Conservation (phyloP, 2,113 vertebrate genomes). For the Amblyopsis rosae region DNA sequence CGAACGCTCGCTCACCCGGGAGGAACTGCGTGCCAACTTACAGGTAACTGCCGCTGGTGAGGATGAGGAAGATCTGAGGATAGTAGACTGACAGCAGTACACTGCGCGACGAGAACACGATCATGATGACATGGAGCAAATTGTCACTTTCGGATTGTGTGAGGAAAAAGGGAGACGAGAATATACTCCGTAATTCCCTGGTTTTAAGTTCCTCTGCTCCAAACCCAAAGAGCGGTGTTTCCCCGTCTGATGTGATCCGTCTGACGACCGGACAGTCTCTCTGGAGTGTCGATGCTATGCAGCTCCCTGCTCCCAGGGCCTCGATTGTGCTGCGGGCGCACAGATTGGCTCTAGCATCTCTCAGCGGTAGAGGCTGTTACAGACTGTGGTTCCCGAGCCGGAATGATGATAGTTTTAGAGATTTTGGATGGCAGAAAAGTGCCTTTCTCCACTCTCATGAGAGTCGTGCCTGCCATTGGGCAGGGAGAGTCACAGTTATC, state of each 20-base stretch:
- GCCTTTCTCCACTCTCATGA: constrained; percentile 84
- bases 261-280: constrained; percentile 48
- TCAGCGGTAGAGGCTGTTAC: constrained; percentile 81
- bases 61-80: constrained; percentile 97
- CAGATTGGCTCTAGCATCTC: constrained; percentile 84
- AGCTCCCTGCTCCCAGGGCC: constrained; percentile 79
- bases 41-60: constrained; percentile 96
- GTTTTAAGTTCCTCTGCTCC: constrained; percentile 59
- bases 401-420: constrained; percentile 85
- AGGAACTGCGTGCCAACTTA: constrained; percentile 78
- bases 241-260: constrained; percentile 49
- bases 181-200: constrained; percentile 69
- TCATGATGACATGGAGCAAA: constrained; percentile 87
- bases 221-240: constrained; percentile 39
- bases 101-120: constrained; percentile 91
- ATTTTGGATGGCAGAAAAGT: constrained; percentile 85
- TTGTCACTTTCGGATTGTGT: constrained; percentile 60
- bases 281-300: constrained; percentile 69
- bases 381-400: constrained; percentile 77
- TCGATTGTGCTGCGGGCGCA: constrained; percentile 73
- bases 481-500: constrained; percentile 80
- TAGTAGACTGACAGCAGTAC: constrained; percentile 95
- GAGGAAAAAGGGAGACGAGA: constrained; percentile 41
- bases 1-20: constrained; percentile 30
- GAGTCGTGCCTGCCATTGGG: constrained; percentile 88